Percentiles rank a stretch among this genome's conserved stretches.
phyloP scores from a whole-genome alignment of 53 echinoderm and acorn worm species.

The Astropecten irregularis region DNA sequence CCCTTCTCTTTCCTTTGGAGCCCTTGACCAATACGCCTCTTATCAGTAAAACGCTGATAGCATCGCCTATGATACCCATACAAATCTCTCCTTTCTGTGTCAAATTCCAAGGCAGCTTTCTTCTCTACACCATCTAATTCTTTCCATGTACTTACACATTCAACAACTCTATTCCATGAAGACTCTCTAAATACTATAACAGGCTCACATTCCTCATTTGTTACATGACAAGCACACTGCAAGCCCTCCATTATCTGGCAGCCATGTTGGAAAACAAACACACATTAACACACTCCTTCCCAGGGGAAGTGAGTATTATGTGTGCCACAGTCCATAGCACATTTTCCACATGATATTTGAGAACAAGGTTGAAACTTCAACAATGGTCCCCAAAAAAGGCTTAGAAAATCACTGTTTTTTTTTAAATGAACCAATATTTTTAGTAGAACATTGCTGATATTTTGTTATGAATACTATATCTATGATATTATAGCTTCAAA shows the following conservation, averaged over 20 bases:
- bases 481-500: slow-evolving; percentile 19
- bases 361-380: slow-evolving; percentile 5
- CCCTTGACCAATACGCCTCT: slow-evolving; percentile 2
- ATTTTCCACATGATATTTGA: not conserved
- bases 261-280: slow-evolving; percentile 6
- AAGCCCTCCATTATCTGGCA: too few relatives aligned
- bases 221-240: slow-evolving; percentile 21
- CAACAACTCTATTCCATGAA: slow-evolving; percentile 15
- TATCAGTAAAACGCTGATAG: slow-evolving; percentile 17
- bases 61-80: slow-evolving; percentile 25
- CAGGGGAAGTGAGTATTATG: slow-evolving; percentile 6
- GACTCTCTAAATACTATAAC: slow-evolving; percentile 15
- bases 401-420: not conserved
- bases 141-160: slow-evolving; percentile 36
- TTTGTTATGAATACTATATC: slow-evolving; percentile 3
- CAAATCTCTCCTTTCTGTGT: not conserved
- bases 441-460: not conserved
- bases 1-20: slow-evolving; percentile 14
- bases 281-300: not conserved
- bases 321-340: slow-evolving; percentile 11
- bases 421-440: not conserved
- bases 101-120: not conserved
- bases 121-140: slow-evolving; percentile 19
- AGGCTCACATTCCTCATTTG: slow-evolving; percentile 17
- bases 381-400: not conserved